Conservation (phyloP, 2,113 vertebrate genomes). For the Aphelocoma coerulescens region DNA sequence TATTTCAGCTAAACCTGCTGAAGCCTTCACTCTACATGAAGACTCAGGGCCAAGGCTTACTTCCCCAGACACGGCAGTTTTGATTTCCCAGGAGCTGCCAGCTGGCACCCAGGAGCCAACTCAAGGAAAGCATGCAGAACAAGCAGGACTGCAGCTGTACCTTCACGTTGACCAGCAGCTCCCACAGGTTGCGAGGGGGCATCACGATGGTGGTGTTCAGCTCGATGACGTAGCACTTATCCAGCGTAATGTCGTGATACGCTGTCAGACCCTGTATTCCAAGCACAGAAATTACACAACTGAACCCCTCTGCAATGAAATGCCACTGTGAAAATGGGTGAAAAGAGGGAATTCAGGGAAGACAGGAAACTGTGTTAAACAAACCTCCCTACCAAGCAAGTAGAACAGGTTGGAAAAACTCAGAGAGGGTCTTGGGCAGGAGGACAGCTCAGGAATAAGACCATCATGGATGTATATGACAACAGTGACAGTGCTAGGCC, state of each 20-base stretch:
- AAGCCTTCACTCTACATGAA: background rate
- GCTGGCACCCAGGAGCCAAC: background rate
- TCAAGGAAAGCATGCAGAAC: background rate
- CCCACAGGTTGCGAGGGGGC: conserved; percentile 93
- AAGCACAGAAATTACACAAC: background rate
- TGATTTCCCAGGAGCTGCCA: background rate
- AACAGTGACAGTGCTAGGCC: background rate
- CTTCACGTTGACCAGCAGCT: conserved; percentile 91
- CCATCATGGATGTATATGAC: accelerated
- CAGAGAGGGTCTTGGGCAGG: background rate
- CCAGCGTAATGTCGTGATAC: conserved; percentile 90
- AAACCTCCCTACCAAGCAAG: background rate
- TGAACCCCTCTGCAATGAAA: background rate
- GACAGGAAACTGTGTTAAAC: background rate
- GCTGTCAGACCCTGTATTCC: conserved; percentile 85
- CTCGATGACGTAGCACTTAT: conserved; percentile 93
- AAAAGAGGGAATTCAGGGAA: background rate
- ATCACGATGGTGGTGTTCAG: conserved; percentile 93
- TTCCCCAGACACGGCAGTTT: background rate
- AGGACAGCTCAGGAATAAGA: background rate
- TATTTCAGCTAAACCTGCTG: background rate
- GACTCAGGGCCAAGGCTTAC: background rate
- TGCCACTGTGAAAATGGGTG: background rate
- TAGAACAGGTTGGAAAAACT: background rate
- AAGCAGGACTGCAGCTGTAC: conserved; percentile 47